These are phyloP conservation scores for Cyclopterus lumpus DNA, from an alignment of 2,797 vertebrate species.

Conservation along the genomic window DNA sequence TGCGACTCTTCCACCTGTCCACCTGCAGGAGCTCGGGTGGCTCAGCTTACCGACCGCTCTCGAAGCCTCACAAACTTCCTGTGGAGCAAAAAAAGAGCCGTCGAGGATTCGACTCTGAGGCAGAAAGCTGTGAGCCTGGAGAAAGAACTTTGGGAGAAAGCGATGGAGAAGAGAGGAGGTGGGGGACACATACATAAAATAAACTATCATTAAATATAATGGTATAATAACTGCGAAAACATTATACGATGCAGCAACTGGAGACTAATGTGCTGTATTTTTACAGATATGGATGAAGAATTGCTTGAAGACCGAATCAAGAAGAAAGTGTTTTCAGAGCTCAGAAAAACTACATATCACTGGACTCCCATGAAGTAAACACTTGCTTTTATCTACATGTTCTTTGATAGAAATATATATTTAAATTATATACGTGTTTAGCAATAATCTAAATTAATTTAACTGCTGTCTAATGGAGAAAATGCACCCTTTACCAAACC, in stretches of 20 bases:
- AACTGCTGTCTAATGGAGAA: background rate
- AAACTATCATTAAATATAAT: no score
- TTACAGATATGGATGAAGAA: slow-evolving; percentile 73
- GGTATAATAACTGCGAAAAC: background rate
- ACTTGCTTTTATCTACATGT: background rate
- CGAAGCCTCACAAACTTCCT: slow-evolving; percentile 83
- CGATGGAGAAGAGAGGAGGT: slow-evolving; percentile 62
- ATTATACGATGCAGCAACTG: background rate
- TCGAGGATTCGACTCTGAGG: slow-evolving; percentile 80
- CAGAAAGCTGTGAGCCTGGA: slow-evolving; percentile 81
- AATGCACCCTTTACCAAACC: background rate
- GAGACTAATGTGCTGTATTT: slow-evolving; percentile 2
- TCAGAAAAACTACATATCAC: slow-evolving; percentile 86
- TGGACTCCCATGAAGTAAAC: slow-evolving; percentile 87
- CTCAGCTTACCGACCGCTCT: slow-evolving; percentile 68
- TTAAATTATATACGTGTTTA: background rate
- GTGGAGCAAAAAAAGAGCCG: slow-evolving; percentile 88
- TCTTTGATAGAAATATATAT: background rate
- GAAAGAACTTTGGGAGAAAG: slow-evolving; percentile 69
- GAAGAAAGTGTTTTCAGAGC: slow-evolving; percentile 79
- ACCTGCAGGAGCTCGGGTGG: slow-evolving; percentile 75
- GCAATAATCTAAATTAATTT: background rate
- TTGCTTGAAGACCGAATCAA: slow-evolving; percentile 75
- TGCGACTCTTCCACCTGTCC: background rate
- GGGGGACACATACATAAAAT: background rate